phyloP scores from a whole-genome alignment of 2,797 vertebrate genomes.

The Margarornis squamiger region DNA sequence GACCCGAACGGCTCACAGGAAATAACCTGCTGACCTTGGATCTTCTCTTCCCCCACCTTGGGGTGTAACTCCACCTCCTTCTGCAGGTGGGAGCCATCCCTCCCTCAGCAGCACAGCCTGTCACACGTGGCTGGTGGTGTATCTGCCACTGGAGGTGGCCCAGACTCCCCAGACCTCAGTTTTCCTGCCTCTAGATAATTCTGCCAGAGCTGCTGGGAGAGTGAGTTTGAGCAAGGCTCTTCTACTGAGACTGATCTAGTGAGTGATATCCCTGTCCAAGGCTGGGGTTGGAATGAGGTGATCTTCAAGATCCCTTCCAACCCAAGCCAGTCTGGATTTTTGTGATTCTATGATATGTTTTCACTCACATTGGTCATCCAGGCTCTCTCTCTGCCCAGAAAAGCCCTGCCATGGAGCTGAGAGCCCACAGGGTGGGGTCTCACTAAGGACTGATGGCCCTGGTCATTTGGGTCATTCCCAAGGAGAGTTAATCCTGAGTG shows the following conservation, averaged over 20 bases:
- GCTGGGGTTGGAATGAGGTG: accelerated
- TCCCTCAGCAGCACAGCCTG: neutral
- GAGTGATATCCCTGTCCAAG: neutral
- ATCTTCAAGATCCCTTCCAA: neutral
- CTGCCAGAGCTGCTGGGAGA: neutral
- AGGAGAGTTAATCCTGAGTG: neutral
- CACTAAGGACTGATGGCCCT: neutral
- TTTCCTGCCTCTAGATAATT: accelerated
- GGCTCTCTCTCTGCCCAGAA: neutral
- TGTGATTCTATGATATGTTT: neutral
- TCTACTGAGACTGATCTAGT: neutral
- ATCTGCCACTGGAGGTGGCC: accelerated
- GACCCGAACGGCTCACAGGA: neutral
- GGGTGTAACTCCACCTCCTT: neutral
- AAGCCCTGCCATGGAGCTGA: neutral
- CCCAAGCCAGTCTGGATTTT: neutral
- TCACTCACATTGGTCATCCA: accelerated
- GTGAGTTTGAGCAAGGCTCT: neutral
- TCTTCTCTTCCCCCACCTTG: neutral
- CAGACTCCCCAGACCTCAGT: accelerated
- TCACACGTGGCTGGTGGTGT: accelerated
- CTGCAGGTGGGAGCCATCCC: neutral
- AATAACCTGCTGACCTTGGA: neutral
- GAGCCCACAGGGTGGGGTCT: neutral
- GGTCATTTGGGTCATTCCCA: neutral